Conservation (phyloP, 2,888 invertebrate genomes). For the Ectemnius lituratus region DNA sequence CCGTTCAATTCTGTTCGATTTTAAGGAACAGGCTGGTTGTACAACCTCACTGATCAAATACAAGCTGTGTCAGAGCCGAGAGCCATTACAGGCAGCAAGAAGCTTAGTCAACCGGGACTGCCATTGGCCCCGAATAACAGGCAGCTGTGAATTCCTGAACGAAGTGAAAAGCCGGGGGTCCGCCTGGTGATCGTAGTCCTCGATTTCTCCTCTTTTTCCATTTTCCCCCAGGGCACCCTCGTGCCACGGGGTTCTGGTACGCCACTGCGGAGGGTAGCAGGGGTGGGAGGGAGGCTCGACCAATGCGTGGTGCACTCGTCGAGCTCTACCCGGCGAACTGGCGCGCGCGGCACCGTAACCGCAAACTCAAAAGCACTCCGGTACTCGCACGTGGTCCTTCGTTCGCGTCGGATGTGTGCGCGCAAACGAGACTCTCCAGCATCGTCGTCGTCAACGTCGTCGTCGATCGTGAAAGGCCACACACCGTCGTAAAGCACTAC, state of each 20-base stretch:
- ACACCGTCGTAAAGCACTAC: conserved; percentile 25
- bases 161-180: conserved; percentile 28
- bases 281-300: conserved; percentile 19
- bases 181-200: conserved; percentile 15
- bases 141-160: conserved; percentile 1
- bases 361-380: conserved; percentile 63
- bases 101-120: neutral
- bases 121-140: conserved; percentile 2
- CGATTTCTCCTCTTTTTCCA: conserved; percentile 22
- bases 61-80: no score
- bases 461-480: conserved; percentile 21
- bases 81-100: neutral
- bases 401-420: conserved; percentile 67
- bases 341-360: conserved; percentile 65
- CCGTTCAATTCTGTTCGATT: no score
- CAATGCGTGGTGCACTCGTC: conserved; percentile 46
- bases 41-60: no score
- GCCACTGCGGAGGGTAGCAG: conserved; percentile 26
- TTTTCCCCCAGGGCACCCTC: conserved; percentile 24
- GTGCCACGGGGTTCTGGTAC: conserved; percentile 23
- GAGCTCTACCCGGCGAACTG: conserved; percentile 58
- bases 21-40: no score
- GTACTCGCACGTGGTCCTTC: conserved; percentile 77
- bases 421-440: conserved; percentile 20
- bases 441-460: conserved; percentile 2